Conservation (phyloP, 2,888 invertebrate species). For the Drosophila antonietae region DNA sequence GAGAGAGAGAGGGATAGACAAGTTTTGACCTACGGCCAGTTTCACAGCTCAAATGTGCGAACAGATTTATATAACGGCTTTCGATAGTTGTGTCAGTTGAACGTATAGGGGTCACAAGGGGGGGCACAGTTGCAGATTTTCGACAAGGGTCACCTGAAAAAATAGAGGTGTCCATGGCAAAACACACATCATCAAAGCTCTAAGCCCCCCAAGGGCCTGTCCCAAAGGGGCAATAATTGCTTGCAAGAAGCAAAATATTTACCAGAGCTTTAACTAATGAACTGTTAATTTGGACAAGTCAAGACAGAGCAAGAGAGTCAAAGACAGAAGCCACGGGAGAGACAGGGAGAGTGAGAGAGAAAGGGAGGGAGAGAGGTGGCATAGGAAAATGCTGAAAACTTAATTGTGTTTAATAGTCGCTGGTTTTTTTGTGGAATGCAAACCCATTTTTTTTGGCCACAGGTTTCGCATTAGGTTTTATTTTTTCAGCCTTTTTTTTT, state of each 20-base stretch:
- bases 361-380: not conserved
- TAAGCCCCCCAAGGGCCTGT: constrained; percentile 26
- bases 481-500: constrained; percentile 29
- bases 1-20: not conserved
- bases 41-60: constrained; percentile 58
- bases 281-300: constrained; percentile 68
- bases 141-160: not conserved
- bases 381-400: constrained; percentile 50
- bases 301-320: constrained; percentile 1
- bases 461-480: constrained; percentile 2
- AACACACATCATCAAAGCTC: constrained; percentile 65
- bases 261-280: constrained; percentile 63
- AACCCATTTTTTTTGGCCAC: constrained; percentile 17
- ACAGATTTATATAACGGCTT: constrained; percentile 71
- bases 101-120: constrained; percentile 1
- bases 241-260: constrained; percentile 66
- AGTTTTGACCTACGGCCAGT: constrained; percentile 40
- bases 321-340: not conserved
- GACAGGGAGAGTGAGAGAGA: not conserved
- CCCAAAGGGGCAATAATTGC: constrained; percentile 46
- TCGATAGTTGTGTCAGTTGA: constrained; percentile 44
- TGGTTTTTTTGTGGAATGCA: constrained; percentile 29
- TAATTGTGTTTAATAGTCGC: constrained; percentile 69
- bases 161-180: constrained; percentile 29
- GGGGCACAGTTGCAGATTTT: not conserved